Evolutionary conservation across 2,113 vertebrate genomes (phyloP).

Genomic region (Rhineura floridana): DNA sequence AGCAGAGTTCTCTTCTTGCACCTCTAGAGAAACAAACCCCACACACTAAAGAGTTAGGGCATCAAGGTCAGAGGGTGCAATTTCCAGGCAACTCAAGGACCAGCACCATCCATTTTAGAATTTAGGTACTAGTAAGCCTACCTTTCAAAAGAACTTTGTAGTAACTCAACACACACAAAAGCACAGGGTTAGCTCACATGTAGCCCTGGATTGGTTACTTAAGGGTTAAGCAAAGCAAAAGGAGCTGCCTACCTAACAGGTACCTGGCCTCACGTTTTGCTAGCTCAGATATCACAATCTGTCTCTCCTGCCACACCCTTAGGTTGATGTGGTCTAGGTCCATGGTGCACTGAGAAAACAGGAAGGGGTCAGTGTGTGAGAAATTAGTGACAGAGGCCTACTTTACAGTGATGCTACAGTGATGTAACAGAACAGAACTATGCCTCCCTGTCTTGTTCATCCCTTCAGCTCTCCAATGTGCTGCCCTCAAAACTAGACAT

Average conservation of each 20-base stretch:
- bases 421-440: slow-evolving; percentile 3
- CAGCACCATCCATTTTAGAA: background rate
- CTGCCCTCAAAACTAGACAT: background rate
- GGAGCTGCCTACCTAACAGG: background rate
- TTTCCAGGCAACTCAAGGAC: background rate
- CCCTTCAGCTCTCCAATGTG: background rate
- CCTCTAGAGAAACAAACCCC: no score
- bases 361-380: background rate
- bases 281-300: background rate
- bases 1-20: background rate
- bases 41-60: background rate
- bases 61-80: background rate
- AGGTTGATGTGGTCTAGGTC: background rate
- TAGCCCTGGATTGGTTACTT: background rate
- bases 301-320: background rate
- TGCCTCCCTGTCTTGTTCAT: background rate
- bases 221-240: background rate
- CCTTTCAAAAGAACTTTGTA: background rate
- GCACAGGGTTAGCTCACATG: background rate
- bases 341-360: background rate
- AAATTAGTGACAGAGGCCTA: background rate
- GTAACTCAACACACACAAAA: background rate
- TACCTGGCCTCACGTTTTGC: background rate
- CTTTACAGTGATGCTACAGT: background rate
- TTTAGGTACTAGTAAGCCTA: background rate